A percentile compares a stretch with the other conserved stretches of the same genome.
phyloP scores from a whole-genome alignment of 2,888 invertebrate genomes.

The Melanostoma scalare region DNA sequence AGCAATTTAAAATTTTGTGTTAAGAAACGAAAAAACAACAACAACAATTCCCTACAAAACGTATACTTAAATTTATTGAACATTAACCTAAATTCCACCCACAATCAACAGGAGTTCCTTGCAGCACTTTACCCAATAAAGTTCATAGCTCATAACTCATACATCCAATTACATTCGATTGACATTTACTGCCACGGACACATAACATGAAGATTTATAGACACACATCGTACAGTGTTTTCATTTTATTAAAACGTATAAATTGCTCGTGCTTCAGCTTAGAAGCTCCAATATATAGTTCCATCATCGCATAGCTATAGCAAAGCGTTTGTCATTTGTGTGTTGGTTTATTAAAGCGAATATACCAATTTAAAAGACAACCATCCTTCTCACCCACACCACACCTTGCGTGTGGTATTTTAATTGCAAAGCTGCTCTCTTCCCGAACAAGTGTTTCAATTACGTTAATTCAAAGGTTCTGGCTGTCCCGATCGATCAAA shows the following conservation, averaged over 20 bases:
- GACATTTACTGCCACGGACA: constrained; percentile 66
- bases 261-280: constrained; percentile 51
- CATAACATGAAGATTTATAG: constrained; percentile 55
- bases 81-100: constrained; percentile 70
- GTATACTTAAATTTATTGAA: constrained; percentile 61
- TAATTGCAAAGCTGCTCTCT: constrained; percentile 52
- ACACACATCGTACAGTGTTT: constrained; percentile 54
- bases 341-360: constrained; percentile 18
- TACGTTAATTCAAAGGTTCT: constrained; percentile 55
- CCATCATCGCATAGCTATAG: background rate
- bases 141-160: constrained; percentile 66
- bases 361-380: background rate
- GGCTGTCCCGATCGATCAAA: constrained; percentile 51
- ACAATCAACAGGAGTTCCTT: constrained; percentile 68
- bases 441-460: constrained; percentile 64
- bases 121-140: constrained; percentile 54
- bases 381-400: constrained; percentile 16
- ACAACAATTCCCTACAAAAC: constrained; percentile 42
- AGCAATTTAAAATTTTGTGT: no score
- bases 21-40: background rate
- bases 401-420: constrained; percentile 58
- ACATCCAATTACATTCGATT: constrained; percentile 72
- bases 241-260: constrained; percentile 70
- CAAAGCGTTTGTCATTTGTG: constrained; percentile 1
- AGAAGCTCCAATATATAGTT: constrained; percentile 12